These are phyloP conservation scores for Eurois occulta DNA, from an alignment of 2,888 invertebrate genomes.

Conservation along the genomic window DNA sequence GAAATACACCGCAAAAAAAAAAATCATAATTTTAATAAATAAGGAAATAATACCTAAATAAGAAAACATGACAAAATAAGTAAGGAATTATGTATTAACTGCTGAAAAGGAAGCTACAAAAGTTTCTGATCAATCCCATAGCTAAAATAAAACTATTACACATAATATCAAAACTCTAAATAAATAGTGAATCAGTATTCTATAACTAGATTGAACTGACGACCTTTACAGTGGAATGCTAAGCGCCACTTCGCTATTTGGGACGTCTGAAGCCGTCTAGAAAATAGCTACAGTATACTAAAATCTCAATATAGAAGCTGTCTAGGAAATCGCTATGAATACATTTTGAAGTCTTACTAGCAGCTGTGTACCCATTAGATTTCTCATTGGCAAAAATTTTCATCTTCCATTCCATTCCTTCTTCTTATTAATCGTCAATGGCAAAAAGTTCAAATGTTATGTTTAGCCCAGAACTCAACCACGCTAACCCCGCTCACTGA, in stretches of 20 bases:
- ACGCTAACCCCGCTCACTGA: too few relatives aligned
- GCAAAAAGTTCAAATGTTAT: too few relatives aligned
- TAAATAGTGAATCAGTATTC: neutral
- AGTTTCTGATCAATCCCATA: neutral
- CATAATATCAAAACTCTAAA: constrained; percentile 2
- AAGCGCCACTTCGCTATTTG: constrained; percentile 41
- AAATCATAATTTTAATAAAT: too few relatives aligned
- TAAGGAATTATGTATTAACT: too few relatives aligned
- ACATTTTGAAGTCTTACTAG: neutral
- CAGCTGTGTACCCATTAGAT: neutral
- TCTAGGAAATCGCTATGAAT: constrained; percentile 17
- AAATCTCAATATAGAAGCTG: too few relatives aligned
- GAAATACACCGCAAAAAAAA: too few relatives aligned
- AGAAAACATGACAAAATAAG: too few relatives aligned
- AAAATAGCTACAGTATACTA: constrained; percentile 4
- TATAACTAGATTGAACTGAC: constrained; percentile 17
- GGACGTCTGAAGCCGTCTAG: constrained; percentile 14
- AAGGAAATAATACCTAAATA: too few relatives aligned
- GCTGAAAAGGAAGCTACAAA: neutral
- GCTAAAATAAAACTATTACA: too few relatives aligned
- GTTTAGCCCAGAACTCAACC: too few relatives aligned
- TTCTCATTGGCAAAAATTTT: neutral
- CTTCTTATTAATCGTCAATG: too few relatives aligned
- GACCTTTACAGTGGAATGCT: constrained; percentile 40
- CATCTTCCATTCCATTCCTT: too few relatives aligned